Conservation (phyloP, 1,140 invertebrate species). For the Cydia fagiglandana region DNA sequence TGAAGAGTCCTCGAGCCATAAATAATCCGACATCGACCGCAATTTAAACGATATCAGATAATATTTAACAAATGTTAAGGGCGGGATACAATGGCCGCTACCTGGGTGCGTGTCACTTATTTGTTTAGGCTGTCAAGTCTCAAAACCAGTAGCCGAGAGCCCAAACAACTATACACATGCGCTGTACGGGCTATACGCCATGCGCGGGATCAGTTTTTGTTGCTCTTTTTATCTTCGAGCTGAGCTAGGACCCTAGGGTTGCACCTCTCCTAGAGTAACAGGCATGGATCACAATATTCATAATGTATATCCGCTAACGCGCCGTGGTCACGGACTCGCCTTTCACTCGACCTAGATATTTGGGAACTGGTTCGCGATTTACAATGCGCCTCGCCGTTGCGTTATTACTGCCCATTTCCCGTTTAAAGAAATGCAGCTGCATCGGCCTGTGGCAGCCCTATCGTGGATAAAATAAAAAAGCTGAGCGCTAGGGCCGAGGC, state of each 20-base stretch:
- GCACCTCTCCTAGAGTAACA: slow-evolving; percentile 36
- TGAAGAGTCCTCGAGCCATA: slow-evolving; percentile 30
- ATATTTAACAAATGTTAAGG: slow-evolving; percentile 73
- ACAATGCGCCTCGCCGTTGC: slow-evolving; percentile 57
- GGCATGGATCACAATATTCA: slow-evolving; percentile 32
- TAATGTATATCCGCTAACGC: slow-evolving; percentile 49
- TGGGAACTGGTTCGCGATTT: slow-evolving; percentile 72
- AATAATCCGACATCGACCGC: slow-evolving; percentile 40
- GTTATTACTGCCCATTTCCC: slow-evolving; percentile 51
- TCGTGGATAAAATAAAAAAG: slow-evolving; percentile 62
- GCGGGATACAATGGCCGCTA: slow-evolving; percentile 63
- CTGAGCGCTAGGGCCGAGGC: slow-evolving; percentile 59
- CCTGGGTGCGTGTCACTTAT: slow-evolving; percentile 72
- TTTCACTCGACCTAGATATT: slow-evolving; percentile 77
- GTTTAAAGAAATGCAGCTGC: slow-evolving; percentile 35
- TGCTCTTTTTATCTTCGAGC: slow-evolving; percentile 65
- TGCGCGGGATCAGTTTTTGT: slow-evolving; percentile 67
- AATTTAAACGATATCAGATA: slow-evolving; percentile 68
- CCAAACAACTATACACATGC: slow-evolving; percentile 57
- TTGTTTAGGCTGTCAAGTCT: slow-evolving; percentile 72
- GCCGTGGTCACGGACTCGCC: slow-evolving; percentile 66
- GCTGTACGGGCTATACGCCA: slow-evolving; percentile 47
- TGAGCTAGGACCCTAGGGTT: slow-evolving; percentile 65
- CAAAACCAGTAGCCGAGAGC: slow-evolving; percentile 73
- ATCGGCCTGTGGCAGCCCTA: slow-evolving; percentile 53